Conservation (phyloP, 1,140 invertebrate genomes). For the Temnothorax nylanderi region DNA sequence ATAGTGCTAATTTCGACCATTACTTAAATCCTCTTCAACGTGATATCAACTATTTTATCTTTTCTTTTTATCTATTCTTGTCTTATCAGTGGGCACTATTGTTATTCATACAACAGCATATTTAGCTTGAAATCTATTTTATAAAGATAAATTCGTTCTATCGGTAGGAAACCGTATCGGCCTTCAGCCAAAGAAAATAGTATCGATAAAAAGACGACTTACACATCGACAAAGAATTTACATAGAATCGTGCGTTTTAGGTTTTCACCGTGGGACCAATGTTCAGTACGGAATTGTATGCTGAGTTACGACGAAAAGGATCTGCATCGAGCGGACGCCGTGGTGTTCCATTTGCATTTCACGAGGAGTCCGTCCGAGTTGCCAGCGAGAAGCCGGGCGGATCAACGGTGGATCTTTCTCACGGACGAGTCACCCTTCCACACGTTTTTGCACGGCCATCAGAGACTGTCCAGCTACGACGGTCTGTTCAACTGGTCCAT, state of each 20-base stretch:
- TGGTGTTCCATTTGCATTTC: constrained; percentile 87
- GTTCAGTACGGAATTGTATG: constrained; percentile 86
- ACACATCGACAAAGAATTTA: not conserved
- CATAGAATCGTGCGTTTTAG: constrained; percentile 58
- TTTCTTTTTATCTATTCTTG: not conserved
- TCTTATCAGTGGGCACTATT: not conserved
- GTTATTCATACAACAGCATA: not conserved
- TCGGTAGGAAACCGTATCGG: not conserved
- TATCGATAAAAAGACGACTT: not conserved
- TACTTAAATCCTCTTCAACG: not conserved
- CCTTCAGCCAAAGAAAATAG: not conserved
- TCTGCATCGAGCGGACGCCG: constrained; percentile 85
- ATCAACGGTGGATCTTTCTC: constrained; percentile 88
- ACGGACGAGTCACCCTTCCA: constrained; percentile 88
- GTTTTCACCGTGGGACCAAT: constrained; percentile 86
- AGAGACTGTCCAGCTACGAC: constrained; percentile 84
- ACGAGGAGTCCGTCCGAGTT: constrained; percentile 79
- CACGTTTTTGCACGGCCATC: constrained; percentile 82
- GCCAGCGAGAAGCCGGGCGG: constrained; percentile 75
- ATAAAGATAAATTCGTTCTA: not conserved
- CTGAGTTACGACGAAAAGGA: constrained; percentile 84
- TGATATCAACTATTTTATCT: not conserved
- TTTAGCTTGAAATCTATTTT: not conserved
- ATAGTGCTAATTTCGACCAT: not conserved
- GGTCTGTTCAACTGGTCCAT: constrained; percentile 92